phyloP scores from a whole-genome alignment of 1,140 invertebrate genomes.

The Pseudomyrmex pallidus region DNA sequence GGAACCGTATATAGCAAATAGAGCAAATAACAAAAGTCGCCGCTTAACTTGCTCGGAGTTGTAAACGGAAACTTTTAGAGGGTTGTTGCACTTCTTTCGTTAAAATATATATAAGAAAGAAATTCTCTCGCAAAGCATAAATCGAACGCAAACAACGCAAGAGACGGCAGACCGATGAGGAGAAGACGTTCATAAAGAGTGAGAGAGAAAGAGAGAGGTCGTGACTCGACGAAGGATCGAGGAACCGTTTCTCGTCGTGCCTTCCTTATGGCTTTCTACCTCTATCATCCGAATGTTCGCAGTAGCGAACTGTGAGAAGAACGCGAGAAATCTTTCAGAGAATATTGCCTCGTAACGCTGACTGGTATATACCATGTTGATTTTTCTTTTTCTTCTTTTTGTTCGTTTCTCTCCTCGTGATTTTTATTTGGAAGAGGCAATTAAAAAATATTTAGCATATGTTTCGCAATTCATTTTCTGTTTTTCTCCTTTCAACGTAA shows the following conservation, averaged over 20 bases:
- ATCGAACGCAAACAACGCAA: slow-evolving; percentile 36
- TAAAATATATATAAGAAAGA: background rate
- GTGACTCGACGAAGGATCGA: slow-evolving; percentile 51
- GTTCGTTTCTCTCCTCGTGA: background rate
- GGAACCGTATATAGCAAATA: background rate
- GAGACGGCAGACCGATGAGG: slow-evolving; percentile 27
- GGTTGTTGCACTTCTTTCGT: slow-evolving; percentile 8
- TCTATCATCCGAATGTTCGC: slow-evolving; percentile 38
- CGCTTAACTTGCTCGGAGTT: background rate
- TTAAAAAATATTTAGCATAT: background rate
- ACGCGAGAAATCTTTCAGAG: slow-evolving; percentile 1
- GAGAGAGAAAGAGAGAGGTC: slow-evolving; percentile 22
- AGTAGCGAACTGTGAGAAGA: slow-evolving; percentile 45
- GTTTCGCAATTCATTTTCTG: background rate
- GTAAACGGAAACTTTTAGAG: slow-evolving; percentile 34
- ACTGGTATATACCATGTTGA: background rate
- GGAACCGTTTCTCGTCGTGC: slow-evolving; percentile 47
- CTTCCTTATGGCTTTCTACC: slow-evolving; percentile 54
- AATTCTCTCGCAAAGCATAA: background rate
- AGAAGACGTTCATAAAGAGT: slow-evolving; percentile 22
- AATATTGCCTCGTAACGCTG: background rate
- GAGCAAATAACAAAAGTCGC: slow-evolving; percentile 8
- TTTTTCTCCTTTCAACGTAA: background rate
- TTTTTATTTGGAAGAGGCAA: too few species aligned
- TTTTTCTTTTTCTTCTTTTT: background rate